Evolutionary conservation across 2,797 vertebrate genomes (phyloP).

Genomic region (Hafferia zeledoni): DNA sequence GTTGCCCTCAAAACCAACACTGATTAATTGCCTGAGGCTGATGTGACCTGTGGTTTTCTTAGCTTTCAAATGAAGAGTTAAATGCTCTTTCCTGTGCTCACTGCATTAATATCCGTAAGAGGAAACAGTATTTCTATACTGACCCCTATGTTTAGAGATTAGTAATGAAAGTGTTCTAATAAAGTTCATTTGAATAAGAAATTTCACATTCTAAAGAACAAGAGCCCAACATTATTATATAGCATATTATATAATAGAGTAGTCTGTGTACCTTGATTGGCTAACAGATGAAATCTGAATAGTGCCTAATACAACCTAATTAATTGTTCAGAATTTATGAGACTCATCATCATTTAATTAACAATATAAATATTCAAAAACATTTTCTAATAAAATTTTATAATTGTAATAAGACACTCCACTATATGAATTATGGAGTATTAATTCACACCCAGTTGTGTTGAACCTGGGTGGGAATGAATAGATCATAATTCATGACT

Average conservation of each 20-base stretch:
- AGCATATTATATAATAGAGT: background rate
- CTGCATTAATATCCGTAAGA: background rate
- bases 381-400: constrained; percentile 80
- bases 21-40: background rate
- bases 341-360: constrained; percentile 76
- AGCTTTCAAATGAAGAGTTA: background rate
- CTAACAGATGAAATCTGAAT: constrained; percentile 68
- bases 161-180: background rate
- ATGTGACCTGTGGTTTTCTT: background rate
- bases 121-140: background rate
- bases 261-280: constrained; percentile 61
- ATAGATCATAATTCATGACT: constrained; percentile 67
- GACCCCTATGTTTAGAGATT: background rate
- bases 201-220: background rate
- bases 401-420: constrained; percentile 75
- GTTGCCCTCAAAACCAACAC: background rate
- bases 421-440: constrained; percentile 69
- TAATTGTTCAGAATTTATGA: constrained; percentile 74
- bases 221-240: background rate
- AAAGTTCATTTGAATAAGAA: background rate
- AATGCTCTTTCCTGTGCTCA: background rate
- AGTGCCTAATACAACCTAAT: constrained; percentile 66
- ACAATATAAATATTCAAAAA: constrained; percentile 81
- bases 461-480: constrained; percentile 70
- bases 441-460: constrained; percentile 76